Base-by-base conservation (phyloP, 2,797 vertebrate species). In the Malacoctenus gilli region DNA sequence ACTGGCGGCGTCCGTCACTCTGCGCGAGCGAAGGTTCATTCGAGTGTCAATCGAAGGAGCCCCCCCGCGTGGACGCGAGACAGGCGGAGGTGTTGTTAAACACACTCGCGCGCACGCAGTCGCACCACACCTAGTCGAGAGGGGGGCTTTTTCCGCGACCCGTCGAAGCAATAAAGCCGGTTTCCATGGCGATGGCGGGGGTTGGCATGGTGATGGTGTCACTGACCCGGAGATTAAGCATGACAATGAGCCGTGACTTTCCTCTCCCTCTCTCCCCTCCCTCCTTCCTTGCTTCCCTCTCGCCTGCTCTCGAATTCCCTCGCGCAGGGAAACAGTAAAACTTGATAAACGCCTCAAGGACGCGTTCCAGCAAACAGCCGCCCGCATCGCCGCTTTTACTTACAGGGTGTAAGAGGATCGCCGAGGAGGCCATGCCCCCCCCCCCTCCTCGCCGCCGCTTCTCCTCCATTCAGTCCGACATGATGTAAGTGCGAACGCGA, bases 171-270 rank as follows among this genome's bases (percentile, higher is more conserved):
- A 78, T 88, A 80, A 85, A 78, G 69, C 50, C 1, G 51, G 88
- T 89, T 84, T 87, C 86, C 80, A 88, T 86, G 81, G 83, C 50
- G 22, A 87, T 83, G 6, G 68, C 61, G 52, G 60, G 68, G 80
- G 86, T 88, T 88, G 87, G 84, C 83, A 89, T 87, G 85, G 85
- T 74, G 86, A 89, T 74, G 54, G 85, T 86, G 85, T 89, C 83
- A 84, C 48, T 91, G 86, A 90, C 84, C 84, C 40, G 10, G 62
- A 85, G 83, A 89, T 85, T 84, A 88, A 79, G 83, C 80, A 81
- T 86, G 80, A 87, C 84, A 87, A 87, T 83, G 80, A 87, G 77
- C 61, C 71, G 44, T 37, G 68, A 68, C 75, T 48, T 59, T 30
- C 36, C 72, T 52, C 39, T 48, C 58, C 5, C 40, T 34, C 25